These are phyloP conservation scores for Dromas ardeola DNA, from an alignment of 2,113 vertebrate genomes.

Conservation along the genomic window DNA sequence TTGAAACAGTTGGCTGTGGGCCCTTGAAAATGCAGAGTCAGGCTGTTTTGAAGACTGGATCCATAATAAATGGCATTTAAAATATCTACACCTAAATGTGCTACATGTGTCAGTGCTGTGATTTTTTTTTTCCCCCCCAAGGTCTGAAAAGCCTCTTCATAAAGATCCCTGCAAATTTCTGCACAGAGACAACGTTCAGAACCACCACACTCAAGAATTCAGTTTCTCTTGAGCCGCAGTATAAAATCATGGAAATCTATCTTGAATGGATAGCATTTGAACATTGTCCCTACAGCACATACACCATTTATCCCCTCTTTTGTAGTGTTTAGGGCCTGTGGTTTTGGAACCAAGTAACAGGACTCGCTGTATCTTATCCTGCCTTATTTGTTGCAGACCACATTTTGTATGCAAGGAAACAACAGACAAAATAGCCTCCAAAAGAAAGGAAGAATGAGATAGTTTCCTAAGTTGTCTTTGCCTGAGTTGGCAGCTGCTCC, in stretches of 20 bases:
- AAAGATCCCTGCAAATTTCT: background rate
- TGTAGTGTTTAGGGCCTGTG: slow-evolving; percentile 37
- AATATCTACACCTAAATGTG: background rate
- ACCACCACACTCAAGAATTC: background rate
- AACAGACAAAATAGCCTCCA: slow-evolving; percentile 66
- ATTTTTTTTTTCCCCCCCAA: background rate
- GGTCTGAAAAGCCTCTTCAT: background rate
- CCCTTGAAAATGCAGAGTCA: background rate
- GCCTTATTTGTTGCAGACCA: slow-evolving; percentile 60
- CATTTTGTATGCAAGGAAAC: slow-evolving; percentile 83
- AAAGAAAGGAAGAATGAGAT: slow-evolving; percentile 81
- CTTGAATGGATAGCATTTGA: background rate
- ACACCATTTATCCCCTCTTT: slow-evolving; percentile 42
- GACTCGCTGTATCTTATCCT: slow-evolving; percentile 57
- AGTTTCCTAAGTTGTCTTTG: slow-evolving; percentile 83
- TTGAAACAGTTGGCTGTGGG: background rate
- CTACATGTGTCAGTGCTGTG: background rate
- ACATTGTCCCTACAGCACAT: slow-evolving; percentile 18
- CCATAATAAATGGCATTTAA: background rate
- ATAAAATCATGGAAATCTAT: background rate
- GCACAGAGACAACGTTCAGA: background rate
- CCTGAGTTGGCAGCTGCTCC: slow-evolving; percentile 78
- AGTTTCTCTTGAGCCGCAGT: background rate
- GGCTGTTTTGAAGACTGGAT: background rate
- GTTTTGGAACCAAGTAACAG: slow-evolving; percentile 62